Conservation (phyloP, 2,113 vertebrate genomes). For the Hyla sarda region DNA sequence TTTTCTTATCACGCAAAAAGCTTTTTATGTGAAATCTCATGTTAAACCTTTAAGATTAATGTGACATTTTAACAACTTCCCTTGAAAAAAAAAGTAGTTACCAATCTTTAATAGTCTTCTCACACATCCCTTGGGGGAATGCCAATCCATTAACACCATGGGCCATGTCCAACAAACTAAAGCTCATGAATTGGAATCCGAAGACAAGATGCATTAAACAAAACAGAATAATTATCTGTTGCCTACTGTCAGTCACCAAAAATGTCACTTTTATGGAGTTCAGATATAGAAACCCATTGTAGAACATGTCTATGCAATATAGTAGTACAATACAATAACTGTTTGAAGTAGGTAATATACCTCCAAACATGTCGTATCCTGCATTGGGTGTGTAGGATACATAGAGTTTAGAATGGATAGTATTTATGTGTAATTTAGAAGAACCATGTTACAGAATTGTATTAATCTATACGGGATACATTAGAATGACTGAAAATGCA, state of each 20-base stretch:
- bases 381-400: neutral
- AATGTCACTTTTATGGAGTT: slow-evolving; percentile 36
- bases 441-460: no score
- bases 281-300: neutral
- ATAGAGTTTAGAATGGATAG: neutral
- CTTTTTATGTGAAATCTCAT: slow-evolving; percentile 50
- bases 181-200: slow-evolving; percentile 18
- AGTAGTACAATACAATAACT: neutral
- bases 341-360: neutral
- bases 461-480: no score
- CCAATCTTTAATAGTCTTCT: slow-evolving; percentile 34
- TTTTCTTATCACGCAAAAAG: slow-evolving; percentile 53
- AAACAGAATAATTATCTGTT: slow-evolving; percentile 9
- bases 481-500: no score
- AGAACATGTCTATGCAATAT: neutral
- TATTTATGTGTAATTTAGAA: neutral
- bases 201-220: slow-evolving; percentile 45
- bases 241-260: neutral
- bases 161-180: slow-evolving; percentile 52
- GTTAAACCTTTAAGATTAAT: slow-evolving; percentile 60
- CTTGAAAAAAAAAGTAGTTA: slow-evolving; percentile 55
- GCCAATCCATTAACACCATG: slow-evolving; percentile 54
- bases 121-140: slow-evolving; percentile 14
- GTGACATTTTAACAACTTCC: slow-evolving; percentile 55
- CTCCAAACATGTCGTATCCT: neutral